phyloP scores from a whole-genome alignment of 92 coral and sea anemone genomes.

The Parazoanthus swiftii region DNA sequence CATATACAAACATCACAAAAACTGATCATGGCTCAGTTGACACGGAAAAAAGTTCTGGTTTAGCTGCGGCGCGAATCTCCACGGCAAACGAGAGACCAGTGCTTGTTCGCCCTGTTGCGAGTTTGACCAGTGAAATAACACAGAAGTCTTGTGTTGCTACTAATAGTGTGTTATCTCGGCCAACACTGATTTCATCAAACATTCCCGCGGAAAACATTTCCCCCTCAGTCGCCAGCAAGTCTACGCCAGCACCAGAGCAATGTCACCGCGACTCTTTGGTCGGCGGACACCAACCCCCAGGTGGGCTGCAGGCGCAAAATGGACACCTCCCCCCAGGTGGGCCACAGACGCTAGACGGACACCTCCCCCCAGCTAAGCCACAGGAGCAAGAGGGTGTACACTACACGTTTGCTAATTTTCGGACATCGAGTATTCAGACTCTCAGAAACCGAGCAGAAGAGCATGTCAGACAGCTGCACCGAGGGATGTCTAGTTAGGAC shows the following conservation, averaged over 20 bases:
- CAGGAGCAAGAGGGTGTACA: not conserved
- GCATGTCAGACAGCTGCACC: conserved; percentile 59
- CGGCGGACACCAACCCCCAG: not conserved
- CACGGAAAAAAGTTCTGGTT: not conserved
- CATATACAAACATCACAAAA: not conserved
- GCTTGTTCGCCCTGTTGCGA: not conserved
- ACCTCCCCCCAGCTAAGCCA: not conserved
- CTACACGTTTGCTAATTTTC: conserved; percentile 70
- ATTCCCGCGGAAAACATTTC: not conserved
- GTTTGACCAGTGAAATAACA: not conserved
- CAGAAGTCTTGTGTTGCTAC: not conserved
- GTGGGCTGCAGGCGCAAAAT: not conserved
- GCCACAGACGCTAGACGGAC: not conserved
- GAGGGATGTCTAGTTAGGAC: not conserved
- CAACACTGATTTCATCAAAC: conserved; percentile 17
- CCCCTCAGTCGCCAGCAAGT: conserved; percentile 23
- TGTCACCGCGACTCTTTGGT: not conserved
- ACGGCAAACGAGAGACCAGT: not conserved
- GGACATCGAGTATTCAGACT: conserved; percentile 80
- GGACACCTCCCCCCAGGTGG: not conserved
- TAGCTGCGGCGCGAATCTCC: not conserved
- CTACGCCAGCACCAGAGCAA: conserved; percentile 11
- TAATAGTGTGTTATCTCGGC: conserved; percentile 9
- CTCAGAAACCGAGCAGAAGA: conserved; percentile 76
- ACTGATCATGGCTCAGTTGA: not conserved